Evolutionary conservation across 2,888 invertebrate species (phyloP), one percentile per base, ranked within the genome.

Genomic region (Arge pagana): DNA sequence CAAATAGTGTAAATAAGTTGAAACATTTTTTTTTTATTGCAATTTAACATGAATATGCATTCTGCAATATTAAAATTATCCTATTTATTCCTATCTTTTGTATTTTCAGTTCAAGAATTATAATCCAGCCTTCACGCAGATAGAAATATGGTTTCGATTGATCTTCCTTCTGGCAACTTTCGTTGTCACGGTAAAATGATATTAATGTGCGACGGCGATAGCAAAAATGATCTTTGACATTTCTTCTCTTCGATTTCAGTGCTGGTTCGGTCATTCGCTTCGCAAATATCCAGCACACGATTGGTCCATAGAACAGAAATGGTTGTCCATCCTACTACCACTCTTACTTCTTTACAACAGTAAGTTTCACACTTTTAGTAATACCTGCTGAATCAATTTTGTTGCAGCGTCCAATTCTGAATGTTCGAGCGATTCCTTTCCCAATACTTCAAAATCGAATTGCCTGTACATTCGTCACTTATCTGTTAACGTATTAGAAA

Each of bases 251-350:
- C n/a, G n/a, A n/a, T 82, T 82, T 58, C 79, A 97, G 97, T 93
- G 93, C 72, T 93, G 94, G 90, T 96, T 94, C 77, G 90, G 91
- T 28, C 91, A 94, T 77, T 86, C 89, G 0, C 79, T 98, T 60
- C 82, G 93, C 62, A 91, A 89, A 72, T 97, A 93, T 78, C 86
- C 90, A 0, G 81, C 93, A 35, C 85, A 88, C 63, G 95, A 96
- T 76, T 98, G 96, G 97, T 94, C 96, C 1, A 93, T 96, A 66
- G 98, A 98, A 77, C 97, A 98, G 74, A 94, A 92, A 76, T 98
- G 97, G 97, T 85, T 96, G 76, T 90, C 93, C 0, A 78, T 92
- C 30, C 81, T 97, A 49, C 79, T 97, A 62, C 95, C 96, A 1
- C 78, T 95, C 18, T 80, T 97, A 8, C 81, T 97, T 59, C 83